Conservation (phyloP, 2,797 vertebrate species). For the Sebastiscus tertius region DNA sequence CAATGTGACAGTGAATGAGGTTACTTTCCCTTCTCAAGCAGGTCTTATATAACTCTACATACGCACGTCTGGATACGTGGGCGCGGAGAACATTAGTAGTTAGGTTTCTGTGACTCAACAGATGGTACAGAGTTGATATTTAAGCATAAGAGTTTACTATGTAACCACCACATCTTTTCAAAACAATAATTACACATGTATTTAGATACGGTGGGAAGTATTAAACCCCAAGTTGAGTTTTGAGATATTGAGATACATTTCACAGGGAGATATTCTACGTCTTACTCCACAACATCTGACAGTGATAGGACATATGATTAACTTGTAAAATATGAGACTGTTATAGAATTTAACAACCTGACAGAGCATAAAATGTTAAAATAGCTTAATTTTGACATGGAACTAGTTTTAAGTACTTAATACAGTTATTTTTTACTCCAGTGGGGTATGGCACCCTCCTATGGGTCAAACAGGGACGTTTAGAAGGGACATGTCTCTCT, state of each 20-base stretch:
- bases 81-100: slow-evolving; percentile 69
- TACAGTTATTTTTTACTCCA: not conserved
- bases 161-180: slow-evolving; percentile 34
- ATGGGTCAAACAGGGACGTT: not conserved
- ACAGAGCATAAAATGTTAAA: not conserved
- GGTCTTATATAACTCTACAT: slow-evolving; percentile 71
- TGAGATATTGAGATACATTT: not conserved
- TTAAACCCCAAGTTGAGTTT: not conserved
- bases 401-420: not conserved
- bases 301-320: not conserved
- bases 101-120: slow-evolving; percentile 71
- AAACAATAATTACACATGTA: slow-evolving; percentile 31
- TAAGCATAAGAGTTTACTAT: slow-evolving; percentile 36
- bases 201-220: not conserved
- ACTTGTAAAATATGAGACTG: not conserved
- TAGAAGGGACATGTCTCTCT: not conserved
- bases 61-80: slow-evolving; percentile 57
- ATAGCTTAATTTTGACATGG: not conserved
- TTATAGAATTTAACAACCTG: not conserved
- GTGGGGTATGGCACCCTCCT: not conserved
- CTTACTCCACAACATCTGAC: not conserved
- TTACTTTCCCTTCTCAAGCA: slow-evolving; percentile 53
- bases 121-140: slow-evolving; percentile 40
- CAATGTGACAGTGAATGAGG: slow-evolving; percentile 49
- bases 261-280: not conserved